A percentile compares a stretch with the other conserved stretches of the same genome.
Evolutionary conservation across 2,113 vertebrate genomes (phyloP).

Genomic region (Xenopus borealis): DNA sequence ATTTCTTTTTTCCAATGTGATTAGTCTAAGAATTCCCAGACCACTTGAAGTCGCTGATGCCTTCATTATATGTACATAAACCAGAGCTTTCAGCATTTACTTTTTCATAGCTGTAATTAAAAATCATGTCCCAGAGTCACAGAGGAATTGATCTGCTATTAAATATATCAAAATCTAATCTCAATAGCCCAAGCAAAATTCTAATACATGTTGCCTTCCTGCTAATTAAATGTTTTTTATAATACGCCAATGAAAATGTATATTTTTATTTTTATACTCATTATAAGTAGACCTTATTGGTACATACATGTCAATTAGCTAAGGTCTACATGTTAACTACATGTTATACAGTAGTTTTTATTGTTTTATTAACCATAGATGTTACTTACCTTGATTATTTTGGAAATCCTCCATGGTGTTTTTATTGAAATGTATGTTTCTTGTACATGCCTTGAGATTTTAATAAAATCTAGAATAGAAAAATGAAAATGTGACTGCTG

Average conservation of each 20-base stretch:
- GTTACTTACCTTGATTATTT: too few relatives aligned
- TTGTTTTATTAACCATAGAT: too few relatives aligned
- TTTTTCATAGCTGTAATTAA: slow-evolving; percentile 43
- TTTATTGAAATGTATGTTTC: too few relatives aligned
- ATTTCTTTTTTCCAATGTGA: slow-evolving; percentile 7
- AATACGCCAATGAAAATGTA: neutral
- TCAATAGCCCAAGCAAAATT: slow-evolving; percentile 23
- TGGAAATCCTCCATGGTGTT: too few relatives aligned
- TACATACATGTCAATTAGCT: too few relatives aligned
- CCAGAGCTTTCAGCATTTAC: slow-evolving; percentile 15
- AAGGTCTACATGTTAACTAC: too few relatives aligned
- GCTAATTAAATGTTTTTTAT: slow-evolving; percentile 34
- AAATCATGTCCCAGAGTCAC: slow-evolving; percentile 30
- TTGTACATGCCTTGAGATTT: too few relatives aligned
- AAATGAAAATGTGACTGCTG: too few relatives aligned
- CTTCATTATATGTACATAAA: slow-evolving; percentile 34
- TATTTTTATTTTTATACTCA: too few relatives aligned
- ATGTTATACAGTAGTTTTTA: too few relatives aligned
- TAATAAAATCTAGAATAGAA: too few relatives aligned
- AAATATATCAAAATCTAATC: slow-evolving; percentile 40
- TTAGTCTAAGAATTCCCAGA: slow-evolving; percentile 24
- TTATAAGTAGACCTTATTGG: too few relatives aligned
- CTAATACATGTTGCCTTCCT: slow-evolving; percentile 23
- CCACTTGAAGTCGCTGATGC: slow-evolving; percentile 25
- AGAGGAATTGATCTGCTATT: slow-evolving; percentile 41